Conservation (phyloP, 1,140 invertebrate genomes). For the Drosophila repletoides region DNA sequence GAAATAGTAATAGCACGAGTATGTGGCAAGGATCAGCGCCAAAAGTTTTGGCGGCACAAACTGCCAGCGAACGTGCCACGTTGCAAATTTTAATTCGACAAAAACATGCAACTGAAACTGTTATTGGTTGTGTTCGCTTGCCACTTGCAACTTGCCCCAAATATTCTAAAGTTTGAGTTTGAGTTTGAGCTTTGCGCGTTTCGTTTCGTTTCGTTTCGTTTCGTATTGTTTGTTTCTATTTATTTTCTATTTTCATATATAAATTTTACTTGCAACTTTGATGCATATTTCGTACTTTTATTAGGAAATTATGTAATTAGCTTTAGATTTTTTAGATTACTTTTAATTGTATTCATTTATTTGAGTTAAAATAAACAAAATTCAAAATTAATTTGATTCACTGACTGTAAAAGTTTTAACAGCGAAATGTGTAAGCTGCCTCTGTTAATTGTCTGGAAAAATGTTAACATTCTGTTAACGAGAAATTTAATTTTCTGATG, state of each 20-base stretch:
- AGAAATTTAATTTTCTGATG: no score
- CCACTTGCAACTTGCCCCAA: constrained; percentile 47
- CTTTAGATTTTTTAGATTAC: background rate
- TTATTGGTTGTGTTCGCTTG: constrained; percentile 53
- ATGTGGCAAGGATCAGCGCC: constrained; percentile 51
- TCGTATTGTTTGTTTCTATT: constrained; percentile 4
- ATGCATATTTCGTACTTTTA: background rate
- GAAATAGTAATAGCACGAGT: constrained; percentile 19
- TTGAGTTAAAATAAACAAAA: no score
- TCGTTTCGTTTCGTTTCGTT: constrained; percentile 2
- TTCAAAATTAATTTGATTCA: no score
- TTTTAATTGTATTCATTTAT: no score
- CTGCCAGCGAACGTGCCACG: constrained; percentile 74
- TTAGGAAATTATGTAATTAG: background rate
- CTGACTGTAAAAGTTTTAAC: no score
- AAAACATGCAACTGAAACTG: constrained; percentile 76
- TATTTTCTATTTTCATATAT: constrained; percentile 11
- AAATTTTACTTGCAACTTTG: background rate
- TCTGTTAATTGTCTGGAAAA: no score
- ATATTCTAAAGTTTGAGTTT: constrained; percentile 29
- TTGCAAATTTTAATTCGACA: constrained; percentile 79
- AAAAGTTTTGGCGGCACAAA: constrained; percentile 60
- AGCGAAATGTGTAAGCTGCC: no score
- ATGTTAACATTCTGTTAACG: no score
- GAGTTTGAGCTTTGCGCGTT: no score